These are phyloP conservation scores for Pica pica DNA, from an alignment of 2,113 vertebrate genomes.

Conservation along the genomic window DNA sequence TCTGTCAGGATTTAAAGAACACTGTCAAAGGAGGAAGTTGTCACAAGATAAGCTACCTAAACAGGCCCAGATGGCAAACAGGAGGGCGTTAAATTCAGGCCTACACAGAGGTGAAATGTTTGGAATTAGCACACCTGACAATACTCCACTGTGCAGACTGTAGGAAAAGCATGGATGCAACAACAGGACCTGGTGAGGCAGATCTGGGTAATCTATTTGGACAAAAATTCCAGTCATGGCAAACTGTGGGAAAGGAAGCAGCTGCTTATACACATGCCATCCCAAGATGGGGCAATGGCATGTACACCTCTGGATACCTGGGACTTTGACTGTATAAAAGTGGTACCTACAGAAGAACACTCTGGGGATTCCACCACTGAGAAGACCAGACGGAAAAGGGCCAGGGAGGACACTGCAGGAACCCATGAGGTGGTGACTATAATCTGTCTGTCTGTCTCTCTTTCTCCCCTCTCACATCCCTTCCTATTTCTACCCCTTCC, in stretches of 20 bases:
- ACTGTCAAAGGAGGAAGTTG: background rate
- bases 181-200: background rate
- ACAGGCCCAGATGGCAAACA: background rate
- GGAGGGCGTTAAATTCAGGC: background rate
- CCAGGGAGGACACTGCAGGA: background rate
- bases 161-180: background rate
- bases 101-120: background rate
- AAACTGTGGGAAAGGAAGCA: background rate
- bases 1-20: background rate
- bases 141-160: too few relatives aligned
- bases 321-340: too few relatives aligned
- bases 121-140: background rate
- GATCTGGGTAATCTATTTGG: too few relatives aligned
- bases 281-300: too few relatives aligned
- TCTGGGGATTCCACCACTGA: background rate
- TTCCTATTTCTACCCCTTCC: background rate
- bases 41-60: background rate
- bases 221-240: background rate
- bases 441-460: background rate
- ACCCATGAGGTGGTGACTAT: background rate
- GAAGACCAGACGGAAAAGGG: background rate
- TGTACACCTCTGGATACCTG: rapidly evolving
- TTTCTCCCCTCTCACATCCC: rapidly evolving
- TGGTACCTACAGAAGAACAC: background rate
- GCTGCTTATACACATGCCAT: background rate